A percentile compares a stretch with the other conserved stretches of the same genome.
phyloP scores from a whole-genome alignment of 2,888 invertebrate genomes.

The Ophion obscuratus region DNA sequence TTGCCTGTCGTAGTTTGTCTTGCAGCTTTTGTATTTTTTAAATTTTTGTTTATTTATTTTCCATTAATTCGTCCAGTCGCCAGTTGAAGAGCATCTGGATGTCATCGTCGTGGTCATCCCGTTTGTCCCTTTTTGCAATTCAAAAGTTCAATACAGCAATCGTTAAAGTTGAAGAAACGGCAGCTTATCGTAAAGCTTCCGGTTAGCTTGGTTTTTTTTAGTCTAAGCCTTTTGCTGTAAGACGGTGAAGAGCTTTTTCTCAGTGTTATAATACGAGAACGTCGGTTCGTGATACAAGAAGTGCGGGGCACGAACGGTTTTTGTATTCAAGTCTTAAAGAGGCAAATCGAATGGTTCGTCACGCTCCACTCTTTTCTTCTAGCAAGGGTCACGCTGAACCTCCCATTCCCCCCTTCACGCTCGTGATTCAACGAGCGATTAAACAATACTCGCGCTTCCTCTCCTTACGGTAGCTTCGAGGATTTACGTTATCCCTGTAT shows the following conservation, averaged over 20 bases:
- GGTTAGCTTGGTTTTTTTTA: not conserved
- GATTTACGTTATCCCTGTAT: constrained; percentile 1
- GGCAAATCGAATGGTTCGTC: constrained; percentile 64
- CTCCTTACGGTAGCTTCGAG: constrained; percentile 12
- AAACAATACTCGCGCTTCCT: constrained; percentile 61
- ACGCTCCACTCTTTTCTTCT: constrained; percentile 46
- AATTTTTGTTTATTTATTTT: not conserved
- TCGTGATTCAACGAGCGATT: constrained; percentile 66
- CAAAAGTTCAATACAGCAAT: not conserved
- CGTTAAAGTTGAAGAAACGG: not conserved
- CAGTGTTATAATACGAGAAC: not conserved
- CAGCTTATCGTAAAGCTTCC: not conserved
- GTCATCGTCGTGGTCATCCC: not conserved
- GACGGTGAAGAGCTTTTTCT: not conserved
- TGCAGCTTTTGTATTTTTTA: not conserved
- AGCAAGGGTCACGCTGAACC: constrained; percentile 48
- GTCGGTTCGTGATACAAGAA: not conserved
- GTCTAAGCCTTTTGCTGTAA: too few relatives aligned
- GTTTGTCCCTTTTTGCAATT: not conserved
- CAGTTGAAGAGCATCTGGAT: not conserved
- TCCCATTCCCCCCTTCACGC: constrained; percentile 53
- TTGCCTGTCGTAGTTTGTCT: not conserved
- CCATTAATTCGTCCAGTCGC: not conserved
- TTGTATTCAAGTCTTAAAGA: constrained; percentile 42
- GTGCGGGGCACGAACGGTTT: not conserved